Base-by-base conservation (phyloP, 2,113 vertebrate species). In the Chamaea fasciata region DNA sequence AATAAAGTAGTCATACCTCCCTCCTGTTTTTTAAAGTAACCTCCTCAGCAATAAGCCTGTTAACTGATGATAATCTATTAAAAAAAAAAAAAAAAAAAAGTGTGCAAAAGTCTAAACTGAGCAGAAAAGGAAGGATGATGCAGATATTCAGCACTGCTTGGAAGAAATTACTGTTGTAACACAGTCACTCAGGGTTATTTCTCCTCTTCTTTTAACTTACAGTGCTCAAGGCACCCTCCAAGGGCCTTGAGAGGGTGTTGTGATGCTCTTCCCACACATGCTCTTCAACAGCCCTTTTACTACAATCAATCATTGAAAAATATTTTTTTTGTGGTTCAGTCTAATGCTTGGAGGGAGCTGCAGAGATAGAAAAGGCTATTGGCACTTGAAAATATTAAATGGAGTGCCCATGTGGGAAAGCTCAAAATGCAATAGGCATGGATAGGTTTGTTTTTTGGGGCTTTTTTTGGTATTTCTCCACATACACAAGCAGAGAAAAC, bases 331-430 rank as follows among this genome's bases (percentile, higher is more conserved):
- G 50, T 10, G 15, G 77, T 96, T 75, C 84, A 35, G 52, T 81
- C 47, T 78, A 86, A 87, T 52, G 91, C 89, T 97, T 95, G 89
- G 68, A 92, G 91, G 85, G 87, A 96, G 37, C 68, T 92, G 56
- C 62, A 87, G 57, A 95, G 78, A 76, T 19, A 90, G 83, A 94
- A 93, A 96, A 84, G 87, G 56, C 65, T 80, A 76, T 81, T 91
- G 94, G 83, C 79, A 82, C 82, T 96, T 76, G 75, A 78, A 97
- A 94, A 95, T 95, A 90, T 79, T 94, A 91, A 90, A 89, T 64
- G 63, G 84, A 92, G 46, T 83, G 52, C 62, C 81, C 85, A 37
- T 46, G 64, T 91, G 87, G 70, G 76, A 92, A 88, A 78, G 50
- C 82, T 91, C 78, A 86, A 89, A 83, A 82, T 57, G 49, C 60